A percentile compares a stretch with the other conserved stretches of the same genome.
Evolutionary conservation across 2,113 vertebrate genomes (phyloP).

Genomic region (Epinephelus moara): DNA sequence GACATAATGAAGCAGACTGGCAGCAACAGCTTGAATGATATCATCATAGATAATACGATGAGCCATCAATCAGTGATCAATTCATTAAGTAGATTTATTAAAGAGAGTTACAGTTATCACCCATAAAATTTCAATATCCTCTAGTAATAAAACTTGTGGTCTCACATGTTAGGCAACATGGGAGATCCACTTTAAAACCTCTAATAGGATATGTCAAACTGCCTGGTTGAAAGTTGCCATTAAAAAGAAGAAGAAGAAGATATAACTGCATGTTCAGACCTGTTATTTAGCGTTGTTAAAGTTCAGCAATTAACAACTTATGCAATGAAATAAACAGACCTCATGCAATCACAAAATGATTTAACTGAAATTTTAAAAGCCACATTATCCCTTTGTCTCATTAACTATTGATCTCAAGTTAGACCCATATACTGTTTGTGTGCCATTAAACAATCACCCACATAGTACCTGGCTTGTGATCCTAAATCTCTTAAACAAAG

Average conservation of each 20-base stretch:
- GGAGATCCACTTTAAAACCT: neutral
- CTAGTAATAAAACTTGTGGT: neutral
- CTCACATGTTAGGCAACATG: neutral
- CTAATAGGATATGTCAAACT: neutral
- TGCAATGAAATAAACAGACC: neutral
- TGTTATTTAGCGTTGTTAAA: too few relatives aligned
- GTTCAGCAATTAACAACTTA: neutral
- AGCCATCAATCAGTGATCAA: neutral
- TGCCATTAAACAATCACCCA: too few relatives aligned
- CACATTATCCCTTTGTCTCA: neutral
- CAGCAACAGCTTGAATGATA: constrained; percentile 1
- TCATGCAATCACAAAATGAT: neutral
- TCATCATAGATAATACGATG: neutral
- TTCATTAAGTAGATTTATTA: neutral
- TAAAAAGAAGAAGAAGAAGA: too few relatives aligned
- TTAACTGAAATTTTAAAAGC: neutral
- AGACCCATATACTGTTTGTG: too few relatives aligned
- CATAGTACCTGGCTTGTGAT: neutral
- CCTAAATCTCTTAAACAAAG: neutral
- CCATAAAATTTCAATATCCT: neutral
- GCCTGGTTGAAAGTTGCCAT: too few relatives aligned
- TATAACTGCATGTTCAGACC: neutral
- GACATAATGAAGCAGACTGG: constrained; percentile 1
- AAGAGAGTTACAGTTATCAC: neutral
- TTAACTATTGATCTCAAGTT: too few relatives aligned